Base-by-base conservation (phyloP, 2,797 vertebrate genomes). In the Lates japonicus region DNA sequence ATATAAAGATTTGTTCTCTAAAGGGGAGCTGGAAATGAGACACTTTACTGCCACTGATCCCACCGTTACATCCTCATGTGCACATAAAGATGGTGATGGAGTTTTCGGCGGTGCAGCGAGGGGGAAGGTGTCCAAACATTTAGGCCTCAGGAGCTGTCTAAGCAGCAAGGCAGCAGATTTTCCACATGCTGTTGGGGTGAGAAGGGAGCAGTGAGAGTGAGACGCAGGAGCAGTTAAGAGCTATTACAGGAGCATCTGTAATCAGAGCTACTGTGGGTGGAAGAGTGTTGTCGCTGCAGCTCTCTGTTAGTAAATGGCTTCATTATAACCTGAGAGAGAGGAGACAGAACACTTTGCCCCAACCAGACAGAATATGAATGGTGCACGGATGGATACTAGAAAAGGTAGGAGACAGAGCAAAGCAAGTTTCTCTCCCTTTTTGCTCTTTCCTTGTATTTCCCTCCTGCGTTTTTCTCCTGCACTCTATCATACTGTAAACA, bases 1-100 rank as follows among this genome's bases (percentile, higher is more conserved):
- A 95, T 95, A 93, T 94, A 90, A 93, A 93, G 92, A 93, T 93
- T 88, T 90, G 91, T 87, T 93, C 91, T 94, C 84, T 80, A 84
- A 90, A 88, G 87, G 87, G 72, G 75, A 69, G 79, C 70, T 81
- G 67, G 91, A 93, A 95, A 94, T 64, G 51, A 64, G 88, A 92
- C 89, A 90, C 92, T 58, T 51, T 51, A 68, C 66, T 65, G 70
- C 89, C 81, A 84, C 74, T 51, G 69, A 83, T 73, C 73, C 68
- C 52, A 66, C 61, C 2, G 49, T 80, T 68, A 69, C 90, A 87
- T 90, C 82, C 76, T 79, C 80, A 64, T 84, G 76, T 82, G 70
- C 84, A 77, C 68, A 9, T 85, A 83, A 72, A 84, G 70, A 85
- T 55, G 61, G 69, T 17, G 65, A 39, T 16, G 71, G 58, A 59